These are phyloP conservation scores for Bacillus rossius DNA, from an alignment of 1,140 invertebrate species.

Conservation along the genomic window DNA sequence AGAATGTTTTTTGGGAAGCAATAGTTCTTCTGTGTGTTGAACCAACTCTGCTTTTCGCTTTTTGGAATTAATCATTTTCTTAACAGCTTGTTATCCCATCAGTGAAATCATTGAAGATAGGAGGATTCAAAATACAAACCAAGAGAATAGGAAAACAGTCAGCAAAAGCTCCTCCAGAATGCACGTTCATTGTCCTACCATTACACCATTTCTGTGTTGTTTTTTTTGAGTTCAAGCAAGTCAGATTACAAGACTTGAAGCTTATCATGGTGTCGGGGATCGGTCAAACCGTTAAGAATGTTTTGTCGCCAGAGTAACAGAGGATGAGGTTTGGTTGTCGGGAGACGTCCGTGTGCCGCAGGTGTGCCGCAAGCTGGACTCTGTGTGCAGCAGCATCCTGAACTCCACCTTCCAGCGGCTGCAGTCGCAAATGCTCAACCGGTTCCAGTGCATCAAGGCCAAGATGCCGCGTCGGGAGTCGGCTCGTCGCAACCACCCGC, in stretches of 20 bases:
- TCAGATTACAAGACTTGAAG: neutral
- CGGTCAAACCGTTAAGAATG: neutral
- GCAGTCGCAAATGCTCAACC: conserved; percentile 69
- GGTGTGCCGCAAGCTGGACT: conserved; percentile 73
- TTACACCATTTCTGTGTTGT: too few relatives aligned
- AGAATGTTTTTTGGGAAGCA: too few relatives aligned
- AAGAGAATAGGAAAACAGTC: too few relatives aligned
- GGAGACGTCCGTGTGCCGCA: conserved; percentile 36
- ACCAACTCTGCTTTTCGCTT: too few relatives aligned
- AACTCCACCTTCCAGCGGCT: conserved; percentile 77
- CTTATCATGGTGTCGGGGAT: neutral
- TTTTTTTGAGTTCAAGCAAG: too few relatives aligned
- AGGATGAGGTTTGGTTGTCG: neutral
- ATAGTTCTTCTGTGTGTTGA: too few relatives aligned
- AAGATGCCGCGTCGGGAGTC: conserved; percentile 85
- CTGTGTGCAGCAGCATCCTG: conserved; percentile 65
- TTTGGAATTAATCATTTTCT: too few relatives aligned
- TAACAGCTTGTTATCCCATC: too few relatives aligned
- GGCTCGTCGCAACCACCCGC: conserved; percentile 71
- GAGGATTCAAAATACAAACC: too few relatives aligned
- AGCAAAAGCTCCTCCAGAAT: too few relatives aligned
- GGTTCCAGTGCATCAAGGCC: conserved; percentile 80
- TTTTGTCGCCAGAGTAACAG: neutral
- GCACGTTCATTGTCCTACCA: too few relatives aligned
- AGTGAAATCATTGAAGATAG: too few relatives aligned